phyloP scores from a whole-genome alignment of 2,113 vertebrate species.

The Sylvietta virens region DNA sequence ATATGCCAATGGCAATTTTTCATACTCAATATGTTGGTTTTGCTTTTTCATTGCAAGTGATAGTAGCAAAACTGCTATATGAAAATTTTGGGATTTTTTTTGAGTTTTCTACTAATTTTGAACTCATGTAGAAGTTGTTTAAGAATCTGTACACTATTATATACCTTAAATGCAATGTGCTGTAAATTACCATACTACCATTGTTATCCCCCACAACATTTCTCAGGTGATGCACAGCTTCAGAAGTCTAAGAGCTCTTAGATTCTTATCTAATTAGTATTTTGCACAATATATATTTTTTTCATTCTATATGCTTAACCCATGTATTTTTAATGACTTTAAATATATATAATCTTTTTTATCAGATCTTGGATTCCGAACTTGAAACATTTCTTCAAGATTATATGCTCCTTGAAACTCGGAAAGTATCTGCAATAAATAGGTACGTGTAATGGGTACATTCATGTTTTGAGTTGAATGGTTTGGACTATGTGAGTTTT shows the following conservation, averaged over 20 bases:
- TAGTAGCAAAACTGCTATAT: neutral
- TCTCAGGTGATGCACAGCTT: neutral
- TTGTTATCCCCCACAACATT: neutral
- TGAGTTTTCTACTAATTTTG: neutral
- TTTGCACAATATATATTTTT: neutral
- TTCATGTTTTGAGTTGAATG: neutral
- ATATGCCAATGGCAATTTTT: neutral
- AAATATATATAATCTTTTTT: neutral
- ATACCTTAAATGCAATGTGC: neutral
- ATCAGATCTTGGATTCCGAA: slow-evolving; percentile 19
- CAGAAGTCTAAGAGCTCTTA: neutral
- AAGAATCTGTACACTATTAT: neutral
- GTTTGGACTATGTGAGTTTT: neutral
- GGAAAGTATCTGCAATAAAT: neutral
- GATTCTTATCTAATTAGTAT: neutral
- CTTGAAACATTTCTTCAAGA: neutral
- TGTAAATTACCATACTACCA: neutral
- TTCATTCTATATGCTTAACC: neutral
- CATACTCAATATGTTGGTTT: neutral
- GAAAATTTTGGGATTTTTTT: neutral
- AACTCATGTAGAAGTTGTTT: neutral
- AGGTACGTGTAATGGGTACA: neutral
- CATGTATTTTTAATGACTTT: neutral
- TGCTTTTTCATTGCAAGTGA: neutral
- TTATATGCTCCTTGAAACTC: neutral